These are phyloP conservation scores for Pyrrhura leucotis DNA, from an alignment of 2,797 vertebrate genomes.

Conservation along the genomic window DNA sequence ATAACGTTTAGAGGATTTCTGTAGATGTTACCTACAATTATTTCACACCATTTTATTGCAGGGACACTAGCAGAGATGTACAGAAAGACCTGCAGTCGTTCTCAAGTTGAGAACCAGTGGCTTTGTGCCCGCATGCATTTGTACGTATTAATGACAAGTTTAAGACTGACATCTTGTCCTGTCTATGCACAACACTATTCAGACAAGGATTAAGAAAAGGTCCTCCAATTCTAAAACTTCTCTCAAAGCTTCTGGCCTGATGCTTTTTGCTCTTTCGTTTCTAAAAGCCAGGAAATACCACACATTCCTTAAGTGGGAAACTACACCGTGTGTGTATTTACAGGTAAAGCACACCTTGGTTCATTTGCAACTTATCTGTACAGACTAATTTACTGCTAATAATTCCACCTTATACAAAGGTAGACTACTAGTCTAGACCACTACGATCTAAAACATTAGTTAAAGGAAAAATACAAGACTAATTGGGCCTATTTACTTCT, in stretches of 20 bases:
- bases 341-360: neutral
- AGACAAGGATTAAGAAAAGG: neutral
- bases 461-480: fast-evolving
- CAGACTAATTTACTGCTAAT: neutral
- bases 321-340: neutral
- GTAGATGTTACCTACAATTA: fast-evolving
- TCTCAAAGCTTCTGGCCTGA: neutral
- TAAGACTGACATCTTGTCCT: neutral
- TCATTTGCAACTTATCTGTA: neutral
- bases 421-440: neutral
- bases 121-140: fast-evolving
- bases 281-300: neutral
- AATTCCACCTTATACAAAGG: neutral
- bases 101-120: fast-evolving
- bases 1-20: neutral
- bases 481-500: neutral
- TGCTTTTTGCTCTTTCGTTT: neutral
- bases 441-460: fast-evolving
- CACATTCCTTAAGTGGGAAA: neutral
- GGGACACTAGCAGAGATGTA: fast-evolving
- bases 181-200: fast-evolving
- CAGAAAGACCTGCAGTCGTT: neutral
- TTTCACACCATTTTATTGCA: neutral
- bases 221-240: neutral
- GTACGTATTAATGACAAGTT: neutral